Evolutionary conservation across 2,888 invertebrate genomes (phyloP).

Genomic region (Apantesis nais): DNA sequence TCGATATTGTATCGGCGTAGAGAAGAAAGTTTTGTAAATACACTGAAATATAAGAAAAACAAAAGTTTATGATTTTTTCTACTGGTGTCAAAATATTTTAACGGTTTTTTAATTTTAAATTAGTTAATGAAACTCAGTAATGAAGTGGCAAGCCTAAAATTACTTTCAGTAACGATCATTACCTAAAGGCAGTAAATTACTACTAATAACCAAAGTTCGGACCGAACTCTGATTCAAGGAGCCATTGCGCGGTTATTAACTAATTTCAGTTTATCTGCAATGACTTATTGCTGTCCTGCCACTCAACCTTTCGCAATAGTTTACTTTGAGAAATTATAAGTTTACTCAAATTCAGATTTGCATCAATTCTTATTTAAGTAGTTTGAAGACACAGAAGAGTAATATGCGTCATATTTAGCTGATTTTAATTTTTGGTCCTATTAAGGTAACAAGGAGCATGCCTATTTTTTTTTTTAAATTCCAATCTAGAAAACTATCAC

Average conservation of each 20-base stretch:
- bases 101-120: background rate
- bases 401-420: background rate
- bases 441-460: background rate
- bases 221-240: conserved; percentile 17
- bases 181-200: conserved; percentile 9
- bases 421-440: background rate
- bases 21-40: background rate
- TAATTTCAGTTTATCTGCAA: conserved; percentile 31
- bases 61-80: background rate
- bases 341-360: background rate
- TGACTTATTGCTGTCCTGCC: conserved; percentile 29
- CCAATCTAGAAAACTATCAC: background rate
- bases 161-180: background rate
- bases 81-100: background rate
- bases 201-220: conserved; percentile 25
- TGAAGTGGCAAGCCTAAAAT: background rate
- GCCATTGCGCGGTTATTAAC: conserved; percentile 29
- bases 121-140: background rate
- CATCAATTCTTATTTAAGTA: background rate
- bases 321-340: background rate
- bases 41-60: background rate
- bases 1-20: background rate
- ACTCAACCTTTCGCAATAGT: conserved; percentile 13
- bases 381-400: background rate
- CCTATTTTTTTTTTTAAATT: too few species aligned